A percentile compares a stretch with the other conserved stretches of the same genome.
Conservation (phyloP, 2,888 invertebrate species). For the Tridacna gigas region DNA sequence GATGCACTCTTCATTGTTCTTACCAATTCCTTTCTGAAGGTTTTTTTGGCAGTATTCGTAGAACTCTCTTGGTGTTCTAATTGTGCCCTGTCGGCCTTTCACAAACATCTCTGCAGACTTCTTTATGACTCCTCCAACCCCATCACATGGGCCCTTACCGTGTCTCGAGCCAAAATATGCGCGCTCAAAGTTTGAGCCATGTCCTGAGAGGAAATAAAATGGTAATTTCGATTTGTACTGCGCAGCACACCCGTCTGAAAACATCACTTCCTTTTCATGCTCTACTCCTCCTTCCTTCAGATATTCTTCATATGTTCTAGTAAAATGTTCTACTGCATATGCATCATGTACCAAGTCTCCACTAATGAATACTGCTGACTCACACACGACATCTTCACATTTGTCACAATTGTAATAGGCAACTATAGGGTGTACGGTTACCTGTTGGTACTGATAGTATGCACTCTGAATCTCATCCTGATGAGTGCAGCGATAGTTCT, state of each 20-base stretch:
- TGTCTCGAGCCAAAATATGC: too few relatives aligned
- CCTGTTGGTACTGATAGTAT: slow-evolving; percentile 17
- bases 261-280: not conserved
- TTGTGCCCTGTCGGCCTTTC: too few relatives aligned
- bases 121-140: too few relatives aligned
- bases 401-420: slow-evolving; percentile 18
- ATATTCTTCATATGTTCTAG: too few relatives aligned
- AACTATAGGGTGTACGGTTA: slow-evolving; percentile 15
- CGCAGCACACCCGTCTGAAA: not conserved
- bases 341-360: slow-evolving; percentile 21
- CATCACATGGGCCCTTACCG: too few relatives aligned
- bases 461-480: not conserved
- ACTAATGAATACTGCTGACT: not conserved
- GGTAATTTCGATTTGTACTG: not conserved
- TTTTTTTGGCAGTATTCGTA: too few relatives aligned
- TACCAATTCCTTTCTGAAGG: too few relatives aligned
- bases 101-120: too few relatives aligned
- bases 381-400: not conserved
- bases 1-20: too few relatives aligned
- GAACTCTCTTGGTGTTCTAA: too few relatives aligned
- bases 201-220: too few relatives aligned
- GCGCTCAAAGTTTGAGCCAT: too few relatives aligned
- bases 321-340: not conserved
- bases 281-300: not conserved
- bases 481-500: slow-evolving; percentile 19